Evolutionary conservation across 1,140 invertebrate species (phyloP), one percentile per base, ranked within the genome.

Genomic region (Cyphomyrmex costatus): DNA sequence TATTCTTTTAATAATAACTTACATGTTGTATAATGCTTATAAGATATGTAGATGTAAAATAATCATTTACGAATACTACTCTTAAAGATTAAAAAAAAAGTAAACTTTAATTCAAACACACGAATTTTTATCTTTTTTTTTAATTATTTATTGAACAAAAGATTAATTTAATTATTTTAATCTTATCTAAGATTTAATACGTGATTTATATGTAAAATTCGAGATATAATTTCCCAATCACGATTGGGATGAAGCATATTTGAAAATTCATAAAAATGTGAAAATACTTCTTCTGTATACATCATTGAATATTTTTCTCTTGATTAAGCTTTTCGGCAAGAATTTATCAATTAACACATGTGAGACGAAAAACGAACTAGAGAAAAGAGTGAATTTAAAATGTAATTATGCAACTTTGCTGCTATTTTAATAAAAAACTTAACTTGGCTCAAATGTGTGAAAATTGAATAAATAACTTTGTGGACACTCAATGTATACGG

Each of bases 381-480:
- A 51, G 30, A 85, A 30, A 14, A 83, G n/a, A 78, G 58, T 30
- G 16, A 60, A 16, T 60, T 82, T 53, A 51, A 76, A 76, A 0
- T 36, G 30, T 77, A 2, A 42, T 42, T 21, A 8, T 49, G 30
- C 2, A 5, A 21, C 12, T 36, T 56, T 78, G 49, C 14, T 53
- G 21, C 24, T 65, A 53, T 65, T 78, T 78, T 10, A 78, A 63
- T 42, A 14, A 77, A 65, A 51, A 66, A 42, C 4, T 27, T 65
- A 27, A 1, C 19, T 71, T 71, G 19, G 3, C 10, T 53, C 19
- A 46, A 73, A 46, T 66, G 36, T 61, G 80, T 76, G 27, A 42
- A 86, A 60, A 63, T 42, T 74, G 46, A 87, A 63, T 61, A 16
- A 88, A 58, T 51, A 82, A 89, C 58, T 65, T 89, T 42, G 30